Evolutionary conservation across 1,140 invertebrate genomes (phyloP), one percentile per base, ranked within the genome.

Genomic region (Drusus annulatus): DNA sequence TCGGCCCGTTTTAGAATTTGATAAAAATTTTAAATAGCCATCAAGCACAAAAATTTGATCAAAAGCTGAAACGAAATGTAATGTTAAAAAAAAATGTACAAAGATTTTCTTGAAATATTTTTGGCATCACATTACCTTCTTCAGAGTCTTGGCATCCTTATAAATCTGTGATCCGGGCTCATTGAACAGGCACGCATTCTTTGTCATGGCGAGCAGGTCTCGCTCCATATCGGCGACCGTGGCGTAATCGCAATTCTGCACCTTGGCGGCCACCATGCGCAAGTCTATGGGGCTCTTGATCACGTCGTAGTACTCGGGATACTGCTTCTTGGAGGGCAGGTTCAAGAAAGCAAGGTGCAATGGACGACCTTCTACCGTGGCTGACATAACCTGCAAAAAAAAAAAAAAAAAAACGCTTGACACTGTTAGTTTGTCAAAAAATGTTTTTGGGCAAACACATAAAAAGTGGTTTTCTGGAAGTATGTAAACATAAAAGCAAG

Each of bases 141-240:
- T 96, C 58, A 99, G 87, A 15, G 94, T 90, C 86, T 97, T 97
- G 0, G 98, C 97, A 90, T 98, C 96, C 88, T 98, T 98, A 86
- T 99, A 99, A 84, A 99, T 98, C 86, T 95, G 94, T 3, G 98
- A 99, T 0, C 97, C 97, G 0, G 98, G 97, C 86, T 99, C 98
- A 88, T 99, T 99, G 86, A 98, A 99, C 5, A 93, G 91, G 86
- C 97, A 98, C 0, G 98, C 98, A 90, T 99, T 99, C 81, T 95
- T 94, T 51, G 96, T 95, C 95, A 99, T 97, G 19, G 97, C 89
- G 81, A 95, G 86, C 7, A 99, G 87, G 90, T 99, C 98, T 76
- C 94, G 94, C 87, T 99, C 97, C 90, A 99, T 91, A 60, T 98
- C 96, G 63, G 90, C 88, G 13, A 99, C 86, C 80, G 87, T 92